A percentile compares a stretch with the other conserved stretches of the same genome.
Evolutionary conservation across 2,888 invertebrate genomes (phyloP).

Genomic region (Seladonia tumulorum): DNA sequence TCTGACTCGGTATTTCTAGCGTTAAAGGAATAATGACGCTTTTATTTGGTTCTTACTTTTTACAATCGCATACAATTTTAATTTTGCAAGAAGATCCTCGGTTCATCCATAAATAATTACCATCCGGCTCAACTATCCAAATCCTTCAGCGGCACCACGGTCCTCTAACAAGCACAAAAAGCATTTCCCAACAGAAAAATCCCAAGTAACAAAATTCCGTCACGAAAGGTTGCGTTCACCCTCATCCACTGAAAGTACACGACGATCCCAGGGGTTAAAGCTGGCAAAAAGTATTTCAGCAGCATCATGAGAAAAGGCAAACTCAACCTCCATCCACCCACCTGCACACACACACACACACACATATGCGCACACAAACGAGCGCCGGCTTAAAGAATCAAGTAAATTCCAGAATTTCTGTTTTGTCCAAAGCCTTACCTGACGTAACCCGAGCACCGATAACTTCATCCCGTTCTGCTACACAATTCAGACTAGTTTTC

Average conservation of each 20-base stretch:
- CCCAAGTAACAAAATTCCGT: not conserved
- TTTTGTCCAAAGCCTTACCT: not conserved
- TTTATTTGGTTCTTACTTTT: no score
- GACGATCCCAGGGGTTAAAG: conserved; percentile 4
- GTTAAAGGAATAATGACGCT: no score
- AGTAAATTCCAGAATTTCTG: not conserved
- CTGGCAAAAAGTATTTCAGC: conserved; percentile 37
- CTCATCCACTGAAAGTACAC: not conserved
- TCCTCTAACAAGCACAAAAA: not conserved
- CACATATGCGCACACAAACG: not conserved
- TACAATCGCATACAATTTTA: no score
- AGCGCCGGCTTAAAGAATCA: not conserved
- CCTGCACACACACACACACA: no score
- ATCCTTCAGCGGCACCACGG: no score
- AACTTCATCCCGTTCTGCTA: conserved; percentile 2
- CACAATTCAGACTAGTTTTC: not conserved
- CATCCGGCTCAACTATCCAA: not conserved
- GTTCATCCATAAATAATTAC: not conserved
- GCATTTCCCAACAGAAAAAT: not conserved
- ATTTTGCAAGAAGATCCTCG: no score
- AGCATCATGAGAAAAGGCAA: conserved; percentile 20
- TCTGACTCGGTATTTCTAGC: no score
- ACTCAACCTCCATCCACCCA: not conserved
- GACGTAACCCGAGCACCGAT: conserved; percentile 1
- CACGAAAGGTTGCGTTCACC: not conserved